Evolutionary conservation across 2,888 invertebrate species (phyloP).

Genomic region (Mesochorus sp.): DNA sequence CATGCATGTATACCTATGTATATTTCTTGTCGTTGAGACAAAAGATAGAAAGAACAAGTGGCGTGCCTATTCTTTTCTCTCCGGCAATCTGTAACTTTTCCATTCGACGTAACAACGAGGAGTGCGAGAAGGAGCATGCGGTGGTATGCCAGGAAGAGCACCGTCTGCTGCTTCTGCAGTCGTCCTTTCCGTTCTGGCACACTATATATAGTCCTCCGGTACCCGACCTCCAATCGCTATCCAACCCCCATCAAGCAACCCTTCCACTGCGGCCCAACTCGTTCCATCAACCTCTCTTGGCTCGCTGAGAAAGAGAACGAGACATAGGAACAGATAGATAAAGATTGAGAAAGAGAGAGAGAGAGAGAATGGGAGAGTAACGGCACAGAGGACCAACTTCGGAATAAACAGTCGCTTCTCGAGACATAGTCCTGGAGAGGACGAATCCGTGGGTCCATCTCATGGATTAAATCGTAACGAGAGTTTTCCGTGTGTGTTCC

Average conservation of each 20-base stretch:
- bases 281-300: constrained; percentile 55
- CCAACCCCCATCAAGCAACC: constrained; percentile 17
- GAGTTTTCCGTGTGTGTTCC: constrained; percentile 44
- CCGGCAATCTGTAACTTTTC: constrained; percentile 74
- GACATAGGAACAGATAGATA: not conserved
- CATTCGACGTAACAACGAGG: constrained; percentile 72
- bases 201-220: constrained; percentile 23
- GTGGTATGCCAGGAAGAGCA: constrained; percentile 60
- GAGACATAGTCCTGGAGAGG: constrained; percentile 20
- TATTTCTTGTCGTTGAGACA: constrained; percentile 24
- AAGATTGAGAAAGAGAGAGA: constrained; percentile 2
- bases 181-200: constrained; percentile 10
- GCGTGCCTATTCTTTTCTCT: constrained; percentile 63
- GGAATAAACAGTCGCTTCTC: constrained; percentile 63
- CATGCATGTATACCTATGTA: not conserved
- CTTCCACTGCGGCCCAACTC: constrained; percentile 36
- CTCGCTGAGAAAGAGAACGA: constrained; percentile 27
- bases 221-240: constrained; percentile 59
- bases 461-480: constrained; percentile 60
- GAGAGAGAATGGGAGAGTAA: constrained; percentile 14
- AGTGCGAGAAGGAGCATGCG: constrained; percentile 55
- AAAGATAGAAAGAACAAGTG: constrained; percentile 54
- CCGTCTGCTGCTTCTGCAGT: constrained; percentile 44
- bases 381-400: constrained; percentile 58
- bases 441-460: constrained; percentile 51